A percentile compares a stretch with the other conserved stretches of the same genome.
phyloP scores from a whole-genome alignment of 2,113 vertebrate genomes.

The Indicator indicator region DNA sequence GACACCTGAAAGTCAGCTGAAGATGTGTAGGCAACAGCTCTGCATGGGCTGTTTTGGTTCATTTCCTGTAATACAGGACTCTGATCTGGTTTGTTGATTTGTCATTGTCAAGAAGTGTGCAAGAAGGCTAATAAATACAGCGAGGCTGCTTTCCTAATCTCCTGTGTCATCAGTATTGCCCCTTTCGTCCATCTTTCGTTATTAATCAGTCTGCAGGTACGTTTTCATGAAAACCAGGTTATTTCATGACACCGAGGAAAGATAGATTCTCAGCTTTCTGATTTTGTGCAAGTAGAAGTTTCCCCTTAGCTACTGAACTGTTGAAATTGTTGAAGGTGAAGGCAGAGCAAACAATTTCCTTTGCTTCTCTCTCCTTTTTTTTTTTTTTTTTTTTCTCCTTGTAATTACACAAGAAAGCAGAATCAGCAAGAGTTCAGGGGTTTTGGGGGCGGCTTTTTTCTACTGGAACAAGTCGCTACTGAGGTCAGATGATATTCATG shows the following conservation, averaged over 20 bases:
- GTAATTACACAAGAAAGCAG: background rate
- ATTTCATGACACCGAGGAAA: background rate
- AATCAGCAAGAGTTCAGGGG: background rate
- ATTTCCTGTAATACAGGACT: conserved; percentile 23
- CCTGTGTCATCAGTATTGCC: background rate
- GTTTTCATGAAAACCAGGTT: background rate
- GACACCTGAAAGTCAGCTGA: conserved; percentile 40
- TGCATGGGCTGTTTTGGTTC: background rate
- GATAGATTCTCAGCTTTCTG: background rate
- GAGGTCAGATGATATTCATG: background rate
- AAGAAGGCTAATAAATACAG: conserved; percentile 9
- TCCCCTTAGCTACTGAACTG: background rate
- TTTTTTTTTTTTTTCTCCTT: background rate
- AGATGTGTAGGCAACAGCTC: background rate
- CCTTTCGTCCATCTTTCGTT: background rate
- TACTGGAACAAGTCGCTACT: background rate
- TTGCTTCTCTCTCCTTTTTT: background rate
- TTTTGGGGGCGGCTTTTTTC: background rate
- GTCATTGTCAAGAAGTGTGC: background rate
- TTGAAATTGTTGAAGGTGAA: background rate
- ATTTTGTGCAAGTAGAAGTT: background rate
- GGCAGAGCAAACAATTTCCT: background rate
- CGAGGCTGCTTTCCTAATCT: background rate
- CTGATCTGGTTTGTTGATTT: conserved; percentile 13
- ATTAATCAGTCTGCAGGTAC: background rate